Evolutionary conservation across 2,888 invertebrate genomes (phyloP).

Genomic region (Vanessa cardui): DNA sequence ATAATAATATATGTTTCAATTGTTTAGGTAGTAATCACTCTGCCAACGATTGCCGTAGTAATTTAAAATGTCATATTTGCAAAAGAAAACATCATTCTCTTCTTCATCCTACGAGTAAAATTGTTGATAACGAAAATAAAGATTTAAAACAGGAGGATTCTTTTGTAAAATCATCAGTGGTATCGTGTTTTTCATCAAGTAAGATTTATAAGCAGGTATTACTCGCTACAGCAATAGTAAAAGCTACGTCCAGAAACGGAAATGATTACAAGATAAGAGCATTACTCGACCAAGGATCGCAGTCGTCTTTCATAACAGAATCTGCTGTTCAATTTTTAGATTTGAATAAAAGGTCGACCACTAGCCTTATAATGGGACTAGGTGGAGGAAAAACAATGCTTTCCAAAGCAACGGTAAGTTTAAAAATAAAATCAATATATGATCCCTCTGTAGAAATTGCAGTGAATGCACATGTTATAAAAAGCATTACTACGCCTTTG

Average conservation of each 20-base stretch:
- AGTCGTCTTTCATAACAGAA: slow-evolving; percentile 30
- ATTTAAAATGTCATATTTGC: slow-evolving; percentile 1
- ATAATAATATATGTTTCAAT: background rate
- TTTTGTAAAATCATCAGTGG: background rate
- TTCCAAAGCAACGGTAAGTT: slow-evolving; percentile 22
- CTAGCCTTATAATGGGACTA: slow-evolving; percentile 17
- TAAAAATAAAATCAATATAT: slow-evolving; percentile 36
- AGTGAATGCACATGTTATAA: slow-evolving; percentile 26
- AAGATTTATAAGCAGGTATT: slow-evolving; percentile 37
- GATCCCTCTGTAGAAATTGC: slow-evolving; percentile 20
- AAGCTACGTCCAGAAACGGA: slow-evolving; percentile 33
- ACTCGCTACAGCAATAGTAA: slow-evolving; percentile 42
- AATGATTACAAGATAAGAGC: slow-evolving; percentile 12
- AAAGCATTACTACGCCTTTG: slow-evolving; percentile 22
- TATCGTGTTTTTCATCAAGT: background rate
- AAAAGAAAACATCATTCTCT: slow-evolving; percentile 3
- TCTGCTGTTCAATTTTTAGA: slow-evolving; percentile 28
- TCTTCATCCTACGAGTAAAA: slow-evolving; percentile 1
- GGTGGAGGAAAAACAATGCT: slow-evolving; percentile 20
- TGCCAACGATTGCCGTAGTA: background rate
- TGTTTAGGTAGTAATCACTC: background rate
- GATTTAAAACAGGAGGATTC: background rate
- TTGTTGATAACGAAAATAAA: slow-evolving; percentile 1
- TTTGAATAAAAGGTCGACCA: slow-evolving; percentile 23
- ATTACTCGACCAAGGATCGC: slow-evolving; percentile 32